phyloP scores from a whole-genome alignment of 1,140 invertebrate species.

The Halotydeus destructor region DNA sequence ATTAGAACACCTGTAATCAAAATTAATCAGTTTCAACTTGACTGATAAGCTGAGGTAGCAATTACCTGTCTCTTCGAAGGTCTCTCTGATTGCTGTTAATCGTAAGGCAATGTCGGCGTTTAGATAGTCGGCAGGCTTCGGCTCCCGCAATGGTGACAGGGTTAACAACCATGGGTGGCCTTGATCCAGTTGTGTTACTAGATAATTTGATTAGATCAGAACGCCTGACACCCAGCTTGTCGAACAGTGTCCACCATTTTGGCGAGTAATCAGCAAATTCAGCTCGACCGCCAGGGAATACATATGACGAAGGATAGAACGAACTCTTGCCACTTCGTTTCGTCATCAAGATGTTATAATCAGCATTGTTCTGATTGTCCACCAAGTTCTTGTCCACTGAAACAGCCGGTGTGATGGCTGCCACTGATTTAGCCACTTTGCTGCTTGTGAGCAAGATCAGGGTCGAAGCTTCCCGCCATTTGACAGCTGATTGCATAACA shows the following conservation, averaged over 20 bases:
- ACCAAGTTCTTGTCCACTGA: conserved; percentile 6
- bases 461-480: conserved; percentile 27
- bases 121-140: conserved; percentile 19
- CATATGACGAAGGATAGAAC: conserved; percentile 46
- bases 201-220: conserved; percentile 10
- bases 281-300: conserved; percentile 53
- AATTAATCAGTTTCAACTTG: no score
- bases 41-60: no score
- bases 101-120: conserved; percentile 46
- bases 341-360: conserved; percentile 36
- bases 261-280: conserved; percentile 40
- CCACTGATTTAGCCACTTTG: no score
- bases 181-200: conserved; percentile 10
- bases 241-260: conserved; percentile 47
- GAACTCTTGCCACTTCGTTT: conserved; percentile 37
- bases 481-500: no score
- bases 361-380: conserved; percentile 8
- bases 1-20: no score
- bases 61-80: conserved; percentile 79
- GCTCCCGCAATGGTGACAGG: conserved; percentile 17
- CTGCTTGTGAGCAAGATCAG: conserved; percentile 21
- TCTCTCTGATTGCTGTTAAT: conserved; percentile 64
- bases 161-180: conserved; percentile 17
- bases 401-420: background rate
- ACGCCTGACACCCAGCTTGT: conserved; percentile 17